Base-by-base conservation (phyloP, 2,888 invertebrate species). In the Eilema sororculum region DNA sequence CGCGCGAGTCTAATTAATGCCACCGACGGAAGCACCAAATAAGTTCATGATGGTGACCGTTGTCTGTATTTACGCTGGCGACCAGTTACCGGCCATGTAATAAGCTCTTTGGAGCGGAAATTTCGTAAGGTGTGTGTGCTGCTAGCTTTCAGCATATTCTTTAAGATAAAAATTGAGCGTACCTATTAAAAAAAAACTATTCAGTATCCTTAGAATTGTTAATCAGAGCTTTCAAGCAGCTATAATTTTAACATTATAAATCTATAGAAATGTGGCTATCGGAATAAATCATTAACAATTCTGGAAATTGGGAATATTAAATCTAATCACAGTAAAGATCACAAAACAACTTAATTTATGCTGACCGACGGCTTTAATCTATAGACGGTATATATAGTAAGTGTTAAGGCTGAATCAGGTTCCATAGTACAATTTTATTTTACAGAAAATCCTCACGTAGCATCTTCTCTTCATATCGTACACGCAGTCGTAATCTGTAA, bases 401-500 rank as follows among this genome's bases (percentile, higher is more conserved):
- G 13, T n/a, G 9, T 65, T 56, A 24, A 56, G 16, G 10, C 52
- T 13, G 25, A n/a, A 52, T n/a, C n/a, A 12, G 28, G 20, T 28
- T 52, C 12, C 28, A 46, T 20, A 52, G n/a, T 46, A 52, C 28
- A 52, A 10, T 64, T 13, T 62, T 64, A 65, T 65, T 65, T 33
- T 24, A 56, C 9, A 56, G 3, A 30, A 57, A 10, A 16, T 2
- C 63, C 9, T 20, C 13, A 56, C 46, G 0, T 64, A 33, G 22
- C 22, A 28, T 0, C 28, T 13, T 59, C 28, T 28, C 33, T 57
- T 24, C 5, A 33, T 33, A 65, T 57, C 57, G n/a, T 58, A 16
- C 57, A 66, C 37, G 66, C 57, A n/a, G 22, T 59, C 46, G 24
- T 46, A 52, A 46, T 65, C 60, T 60, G 59, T 33, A 69, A 69